Conservation (phyloP, 2,797 vertebrate species). For the Anabacerthia variegaticeps region DNA sequence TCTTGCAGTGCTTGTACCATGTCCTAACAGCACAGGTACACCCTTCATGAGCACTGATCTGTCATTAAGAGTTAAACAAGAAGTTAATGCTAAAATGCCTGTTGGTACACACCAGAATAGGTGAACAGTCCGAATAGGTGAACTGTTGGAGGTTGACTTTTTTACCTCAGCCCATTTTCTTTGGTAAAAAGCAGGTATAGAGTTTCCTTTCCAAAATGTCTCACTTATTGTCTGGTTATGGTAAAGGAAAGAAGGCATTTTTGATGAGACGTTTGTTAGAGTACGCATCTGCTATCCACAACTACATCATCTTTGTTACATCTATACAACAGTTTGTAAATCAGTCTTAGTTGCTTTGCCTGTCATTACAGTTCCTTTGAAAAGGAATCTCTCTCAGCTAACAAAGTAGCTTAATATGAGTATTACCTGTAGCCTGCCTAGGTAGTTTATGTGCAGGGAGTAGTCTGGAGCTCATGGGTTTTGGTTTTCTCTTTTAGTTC, state of each 20-base stretch:
- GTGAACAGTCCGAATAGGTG: background rate
- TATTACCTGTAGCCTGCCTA: background rate
- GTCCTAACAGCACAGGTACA: background rate
- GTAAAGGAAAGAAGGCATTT: background rate
- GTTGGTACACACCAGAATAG: background rate
- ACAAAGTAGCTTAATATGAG: accelerated
- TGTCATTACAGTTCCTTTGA: background rate
- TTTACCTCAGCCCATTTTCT: background rate
- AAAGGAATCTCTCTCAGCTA: background rate
- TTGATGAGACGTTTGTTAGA: background rate
- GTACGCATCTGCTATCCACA: background rate
- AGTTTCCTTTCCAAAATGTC: background rate
- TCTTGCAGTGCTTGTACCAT: background rate
- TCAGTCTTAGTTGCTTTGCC: background rate
- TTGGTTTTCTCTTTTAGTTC: background rate
- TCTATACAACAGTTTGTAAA: background rate
- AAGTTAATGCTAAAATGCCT: background rate
- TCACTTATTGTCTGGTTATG: background rate
- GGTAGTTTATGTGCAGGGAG: background rate
- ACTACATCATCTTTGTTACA: accelerated
- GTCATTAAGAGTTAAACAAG: background rate
- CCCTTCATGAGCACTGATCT: background rate
- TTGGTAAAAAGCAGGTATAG: background rate
- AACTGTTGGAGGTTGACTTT: background rate
- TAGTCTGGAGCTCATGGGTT: background rate